Conservation (phyloP, 1,140 invertebrate species). For the Delia radicum region DNA sequence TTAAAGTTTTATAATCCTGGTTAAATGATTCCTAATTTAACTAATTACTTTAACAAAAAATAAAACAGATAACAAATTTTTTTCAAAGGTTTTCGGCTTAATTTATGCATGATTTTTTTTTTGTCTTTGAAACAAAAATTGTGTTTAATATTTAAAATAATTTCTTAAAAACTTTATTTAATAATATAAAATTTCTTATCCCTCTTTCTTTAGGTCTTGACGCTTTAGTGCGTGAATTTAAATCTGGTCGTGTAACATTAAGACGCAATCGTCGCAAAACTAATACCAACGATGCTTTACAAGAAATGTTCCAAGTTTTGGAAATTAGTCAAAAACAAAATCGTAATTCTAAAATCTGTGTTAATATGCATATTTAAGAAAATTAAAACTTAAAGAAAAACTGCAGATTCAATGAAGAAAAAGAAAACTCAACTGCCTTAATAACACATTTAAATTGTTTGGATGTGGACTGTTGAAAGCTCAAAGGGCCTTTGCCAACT, state of each 20-base stretch:
- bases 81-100: neutral
- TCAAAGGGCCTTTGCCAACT: neutral
- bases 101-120: neutral
- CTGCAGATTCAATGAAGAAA: neutral
- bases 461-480: too few relatives aligned
- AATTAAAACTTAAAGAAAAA: neutral
- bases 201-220: slow-evolving; percentile 48
- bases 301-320: slow-evolving; percentile 54
- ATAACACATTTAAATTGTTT: neutral
- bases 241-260: slow-evolving; percentile 52
- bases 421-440: neutral
- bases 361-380: slow-evolving; percentile 41
- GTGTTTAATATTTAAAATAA: neutral
- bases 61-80: too few relatives aligned
- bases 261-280: slow-evolving; percentile 43
- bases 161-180: neutral
- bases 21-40: too few relatives aligned
- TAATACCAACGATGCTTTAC: slow-evolving; percentile 47
- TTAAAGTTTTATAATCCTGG: too few relatives aligned
- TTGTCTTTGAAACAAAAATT: neutral
- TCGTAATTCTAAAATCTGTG: slow-evolving; percentile 50
- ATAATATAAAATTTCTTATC: neutral
- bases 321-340: slow-evolving; percentile 55
- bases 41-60: too few relatives aligned
- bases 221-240: slow-evolving; percentile 54